A percentile compares a stretch with the other conserved stretches of the same genome.
phyloP scores from a whole-genome alignment of 2,113 vertebrate species.

The Tiliqua scincoides region DNA sequence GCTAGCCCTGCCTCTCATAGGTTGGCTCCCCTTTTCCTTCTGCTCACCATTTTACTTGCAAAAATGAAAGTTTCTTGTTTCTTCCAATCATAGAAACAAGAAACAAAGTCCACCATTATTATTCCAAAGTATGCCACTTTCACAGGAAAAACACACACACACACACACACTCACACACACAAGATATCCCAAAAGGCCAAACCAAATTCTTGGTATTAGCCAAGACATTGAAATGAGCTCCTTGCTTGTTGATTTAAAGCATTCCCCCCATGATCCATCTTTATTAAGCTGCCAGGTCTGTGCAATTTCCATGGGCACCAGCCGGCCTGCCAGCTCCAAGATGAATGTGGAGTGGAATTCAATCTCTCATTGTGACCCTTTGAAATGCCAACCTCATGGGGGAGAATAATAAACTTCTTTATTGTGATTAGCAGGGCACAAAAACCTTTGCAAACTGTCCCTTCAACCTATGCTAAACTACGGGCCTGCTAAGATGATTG shows the following conservation, averaged over 20 bases:
- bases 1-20: too few species aligned
- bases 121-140: background rate
- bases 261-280: constrained; percentile 13
- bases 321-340: background rate
- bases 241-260: background rate
- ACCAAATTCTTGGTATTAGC: background rate
- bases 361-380: background rate
- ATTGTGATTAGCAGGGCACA: background rate
- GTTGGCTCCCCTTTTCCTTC: too few species aligned
- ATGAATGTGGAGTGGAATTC: constrained; percentile 24
- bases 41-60: background rate
- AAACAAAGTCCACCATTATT: background rate
- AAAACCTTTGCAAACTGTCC: background rate
- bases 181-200: background rate
- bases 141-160: background rate
- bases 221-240: constrained; percentile 2
- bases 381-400: constrained; percentile 18
- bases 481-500: background rate
- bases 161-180: background rate
- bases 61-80: too few species aligned
- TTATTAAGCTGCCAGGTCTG: constrained; percentile 6
- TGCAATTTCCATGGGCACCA: constrained; percentile 19
- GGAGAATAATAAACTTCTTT: background rate
- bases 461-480: background rate
- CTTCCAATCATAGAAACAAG: background rate